Evolutionary conservation across 2,888 invertebrate species (phyloP), one percentile per base, ranked within the genome.

Genomic region (Drosophila infuscata): DNA sequence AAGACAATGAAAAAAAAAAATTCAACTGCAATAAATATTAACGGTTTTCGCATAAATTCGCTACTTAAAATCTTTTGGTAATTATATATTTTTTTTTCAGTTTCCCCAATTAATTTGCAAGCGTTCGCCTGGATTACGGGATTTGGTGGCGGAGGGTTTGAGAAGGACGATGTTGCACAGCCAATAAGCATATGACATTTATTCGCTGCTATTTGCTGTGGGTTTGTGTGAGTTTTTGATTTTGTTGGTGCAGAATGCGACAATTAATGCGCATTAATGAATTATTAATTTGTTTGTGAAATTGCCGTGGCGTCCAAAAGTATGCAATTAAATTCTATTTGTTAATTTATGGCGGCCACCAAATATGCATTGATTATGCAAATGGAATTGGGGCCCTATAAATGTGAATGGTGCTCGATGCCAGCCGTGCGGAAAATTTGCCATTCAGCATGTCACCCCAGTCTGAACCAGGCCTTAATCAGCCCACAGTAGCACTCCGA

Each of bases 321-420:
- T 91, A 89, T 88, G 88, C 89, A 90, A 90, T 87, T 87, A 89
- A 89, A 89, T 89, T 88, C 90, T 87, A 87, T 87, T 87, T 87
- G 86, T 90, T 87, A 90, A 87, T 87, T 87, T 89, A 90, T 90
- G 75, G 73, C 68, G 66, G 69, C 83, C 76, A 73, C 82, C 82
- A 81, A 76, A 90, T 85, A 88, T 85, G 78, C 90, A 88, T 89
- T 83, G 85, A 85, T 85, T 85, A 88, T 89, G 87, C 85, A 88
- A 89, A 85, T 89, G 86, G 74, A 89, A 88, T 79, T 74, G 88
- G 72, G 17, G 58, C 69, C 62, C 74, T 62, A 65, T 43, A 29
- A 36, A 48, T 51, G 58, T 51, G 46, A 46, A 25, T 8, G 46
- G 25, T 57, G 54, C 51, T 59, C 64, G 62, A 53, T 35, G 41